Conservation (phyloP, 2,113 vertebrate genomes). For the Marcusenius ussheri region DNA sequence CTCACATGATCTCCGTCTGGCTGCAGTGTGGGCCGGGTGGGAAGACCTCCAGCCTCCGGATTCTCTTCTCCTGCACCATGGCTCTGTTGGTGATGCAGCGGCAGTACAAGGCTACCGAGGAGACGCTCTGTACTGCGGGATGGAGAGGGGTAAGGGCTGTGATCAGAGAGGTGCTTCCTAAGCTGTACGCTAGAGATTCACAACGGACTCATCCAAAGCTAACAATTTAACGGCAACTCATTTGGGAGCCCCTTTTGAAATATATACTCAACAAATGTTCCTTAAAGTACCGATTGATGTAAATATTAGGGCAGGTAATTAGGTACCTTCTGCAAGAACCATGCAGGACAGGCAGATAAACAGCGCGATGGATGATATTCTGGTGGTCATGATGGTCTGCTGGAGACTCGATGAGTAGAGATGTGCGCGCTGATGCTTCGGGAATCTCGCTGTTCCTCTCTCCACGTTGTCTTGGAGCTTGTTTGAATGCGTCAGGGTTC, state of each 20-base stretch:
- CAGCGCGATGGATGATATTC: conserved; percentile 15
- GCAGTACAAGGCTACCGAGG: not conserved
- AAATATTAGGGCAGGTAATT: not conserved
- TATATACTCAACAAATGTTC: not conserved
- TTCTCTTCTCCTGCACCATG: not conserved
- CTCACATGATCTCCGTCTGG: conserved; percentile 36
- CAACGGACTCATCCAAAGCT: not conserved
- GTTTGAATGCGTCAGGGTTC: not conserved
- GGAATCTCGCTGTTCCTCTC: not conserved
- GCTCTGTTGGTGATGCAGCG: not conserved
- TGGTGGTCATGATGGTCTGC: conserved; percentile 24
- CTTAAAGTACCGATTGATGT: not conserved
- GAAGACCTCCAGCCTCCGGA: rapidly evolving
- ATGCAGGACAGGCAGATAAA: conserved; percentile 14
- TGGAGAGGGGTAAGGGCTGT: not conserved
- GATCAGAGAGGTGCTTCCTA: not conserved
- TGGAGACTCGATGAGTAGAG: not conserved
- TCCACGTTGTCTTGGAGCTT: not conserved
- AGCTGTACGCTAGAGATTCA: not conserved
- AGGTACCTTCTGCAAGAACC: conserved; percentile 3
- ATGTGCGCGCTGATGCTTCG: not conserved
- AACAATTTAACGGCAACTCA: not conserved
- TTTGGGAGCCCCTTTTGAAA: not conserved
- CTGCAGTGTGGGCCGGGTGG: conserved; percentile 12
- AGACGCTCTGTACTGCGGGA: not conserved